These are phyloP conservation scores for Cantharis lateralis DNA, from an alignment of 2,888 invertebrate species.

Conservation along the genomic window DNA sequence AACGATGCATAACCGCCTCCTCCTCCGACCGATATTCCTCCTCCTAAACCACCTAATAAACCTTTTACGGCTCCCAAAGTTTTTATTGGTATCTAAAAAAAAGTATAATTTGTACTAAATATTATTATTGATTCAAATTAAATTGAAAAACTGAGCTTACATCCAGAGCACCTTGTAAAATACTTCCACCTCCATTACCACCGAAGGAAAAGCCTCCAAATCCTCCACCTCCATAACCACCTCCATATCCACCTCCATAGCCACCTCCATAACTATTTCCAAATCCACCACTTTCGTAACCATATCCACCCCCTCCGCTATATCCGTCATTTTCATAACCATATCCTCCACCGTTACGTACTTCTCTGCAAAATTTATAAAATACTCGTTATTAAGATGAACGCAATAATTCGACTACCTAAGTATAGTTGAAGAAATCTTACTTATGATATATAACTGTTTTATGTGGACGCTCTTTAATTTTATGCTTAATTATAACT, in stretches of 20 bases:
- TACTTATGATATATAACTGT: constrained; percentile 8
- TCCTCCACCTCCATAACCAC: constrained; percentile 22
- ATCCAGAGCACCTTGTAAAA: constrained; percentile 14
- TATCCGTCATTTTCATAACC: constrained; percentile 15
- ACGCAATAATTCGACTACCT: too few species aligned
- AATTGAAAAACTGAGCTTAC: not conserved
- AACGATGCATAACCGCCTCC: not conserved
- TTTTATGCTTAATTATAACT: constrained; percentile 4
- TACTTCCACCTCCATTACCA: not conserved
- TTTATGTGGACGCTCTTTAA: not conserved
- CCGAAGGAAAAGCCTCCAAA: not conserved
- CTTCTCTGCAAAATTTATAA: not conserved
- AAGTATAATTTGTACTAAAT: not conserved
- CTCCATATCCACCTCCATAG: constrained; percentile 5
- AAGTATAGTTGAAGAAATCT: not conserved
- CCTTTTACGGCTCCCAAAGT: constrained; percentile 68
- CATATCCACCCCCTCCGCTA: constrained; percentile 4
- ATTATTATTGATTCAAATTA: not conserved
- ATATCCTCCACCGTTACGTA: constrained; percentile 1
- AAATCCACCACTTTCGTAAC: constrained; percentile 31
- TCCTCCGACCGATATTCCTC: constrained; percentile 33
- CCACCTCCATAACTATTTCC: not conserved
- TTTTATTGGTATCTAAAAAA: constrained; percentile 67
- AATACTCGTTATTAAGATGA: too few species aligned
- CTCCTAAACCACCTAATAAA: constrained; percentile 62